Percentiles rank a stretch among this genome's conserved stretches.
Conservation (phyloP, 2,113 vertebrate genomes). For the Zootoca vivipara region DNA sequence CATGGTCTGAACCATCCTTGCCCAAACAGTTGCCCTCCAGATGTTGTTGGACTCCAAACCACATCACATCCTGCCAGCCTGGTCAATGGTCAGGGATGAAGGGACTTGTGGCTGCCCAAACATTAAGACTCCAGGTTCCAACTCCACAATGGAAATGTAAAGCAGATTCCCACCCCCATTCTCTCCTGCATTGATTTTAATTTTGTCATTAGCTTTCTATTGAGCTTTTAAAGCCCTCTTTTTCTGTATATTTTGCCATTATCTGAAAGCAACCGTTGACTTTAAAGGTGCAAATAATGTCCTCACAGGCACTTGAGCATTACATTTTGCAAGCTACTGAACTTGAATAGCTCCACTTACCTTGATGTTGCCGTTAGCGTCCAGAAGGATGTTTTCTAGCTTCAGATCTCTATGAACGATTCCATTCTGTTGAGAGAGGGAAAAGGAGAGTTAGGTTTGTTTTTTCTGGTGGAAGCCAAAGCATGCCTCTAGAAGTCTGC, state of each 20-base stretch:
- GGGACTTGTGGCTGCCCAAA: not conserved
- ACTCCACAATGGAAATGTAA: not conserved
- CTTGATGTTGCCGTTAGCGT: slow-evolving; percentile 90
- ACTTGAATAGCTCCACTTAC: slow-evolving; percentile 68
- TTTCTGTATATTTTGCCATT: not conserved
- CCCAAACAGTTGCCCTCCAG: not conserved
- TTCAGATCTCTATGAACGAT: slow-evolving; percentile 97
- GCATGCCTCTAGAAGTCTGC: fast-evolving
- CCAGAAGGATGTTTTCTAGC: slow-evolving; percentile 96
- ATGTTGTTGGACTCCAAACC: not conserved
- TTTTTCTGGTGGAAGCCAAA: not conserved
- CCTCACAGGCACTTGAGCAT: not conserved
- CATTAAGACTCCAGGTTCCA: not conserved
- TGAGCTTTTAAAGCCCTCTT: not conserved
- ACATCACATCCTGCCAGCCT: not conserved
- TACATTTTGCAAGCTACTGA: not conserved
- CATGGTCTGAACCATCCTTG: not conserved
- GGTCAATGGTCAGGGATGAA: not conserved
- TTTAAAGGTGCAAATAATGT: not conserved
- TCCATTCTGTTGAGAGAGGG: slow-evolving; percentile 80
- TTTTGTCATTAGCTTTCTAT: not conserved
- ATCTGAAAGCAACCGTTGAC: not conserved
- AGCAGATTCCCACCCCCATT: not conserved
- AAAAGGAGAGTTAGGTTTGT: fast-evolving
- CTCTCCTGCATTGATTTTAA: not conserved